Percentiles rank a stretch among this genome's conserved stretches.
These are phyloP conservation scores for Stichodactyla mertensii DNA, from an alignment of 64 coral and sea anemone genomes.

Conservation along the genomic window DNA sequence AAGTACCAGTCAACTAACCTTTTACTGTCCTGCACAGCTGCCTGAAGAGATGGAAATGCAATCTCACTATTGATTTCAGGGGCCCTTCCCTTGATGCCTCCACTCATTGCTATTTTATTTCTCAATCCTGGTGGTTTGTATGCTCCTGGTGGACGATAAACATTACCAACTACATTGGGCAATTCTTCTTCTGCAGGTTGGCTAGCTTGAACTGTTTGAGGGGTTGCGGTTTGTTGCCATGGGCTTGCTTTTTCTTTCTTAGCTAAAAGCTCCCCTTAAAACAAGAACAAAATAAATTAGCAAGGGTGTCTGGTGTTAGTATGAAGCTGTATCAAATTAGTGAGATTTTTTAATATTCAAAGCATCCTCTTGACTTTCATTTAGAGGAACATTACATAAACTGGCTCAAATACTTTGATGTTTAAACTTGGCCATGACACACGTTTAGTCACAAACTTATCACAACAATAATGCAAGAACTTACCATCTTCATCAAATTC, in stretches of 20 bases:
- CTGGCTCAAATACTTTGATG: no score
- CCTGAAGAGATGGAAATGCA: slow-evolving; percentile 73
- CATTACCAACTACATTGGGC: slow-evolving; percentile 40
- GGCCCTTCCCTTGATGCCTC: slow-evolving; percentile 34
- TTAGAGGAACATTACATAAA: no score
- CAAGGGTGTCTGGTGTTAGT: no score
- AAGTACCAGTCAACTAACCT: slow-evolving; percentile 18
- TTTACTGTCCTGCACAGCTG: slow-evolving; percentile 46
- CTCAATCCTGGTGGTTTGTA: slow-evolving; percentile 84
- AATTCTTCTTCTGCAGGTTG: slow-evolving; percentile 39
- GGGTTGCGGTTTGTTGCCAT: slow-evolving; percentile 47
- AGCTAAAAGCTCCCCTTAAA: slow-evolving; percentile 49
- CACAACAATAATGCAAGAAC: not conserved
- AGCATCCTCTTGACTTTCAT: not conserved
- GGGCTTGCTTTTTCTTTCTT: slow-evolving; percentile 73
- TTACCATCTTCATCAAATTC: slow-evolving; percentile 26
- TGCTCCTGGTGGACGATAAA: slow-evolving; percentile 70
- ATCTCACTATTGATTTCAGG: slow-evolving; percentile 97
- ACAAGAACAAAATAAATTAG: not conserved
- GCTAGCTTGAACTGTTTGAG: slow-evolving; percentile 16
- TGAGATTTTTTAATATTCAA: not conserved
- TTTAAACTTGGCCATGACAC: no score
- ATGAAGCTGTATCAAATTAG: no score
- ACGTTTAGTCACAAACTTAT: no score
- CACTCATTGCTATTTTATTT: slow-evolving; percentile 37